Base-by-base conservation (phyloP, 2,888 invertebrate genomes). In the Tineola bisselliella region DNA sequence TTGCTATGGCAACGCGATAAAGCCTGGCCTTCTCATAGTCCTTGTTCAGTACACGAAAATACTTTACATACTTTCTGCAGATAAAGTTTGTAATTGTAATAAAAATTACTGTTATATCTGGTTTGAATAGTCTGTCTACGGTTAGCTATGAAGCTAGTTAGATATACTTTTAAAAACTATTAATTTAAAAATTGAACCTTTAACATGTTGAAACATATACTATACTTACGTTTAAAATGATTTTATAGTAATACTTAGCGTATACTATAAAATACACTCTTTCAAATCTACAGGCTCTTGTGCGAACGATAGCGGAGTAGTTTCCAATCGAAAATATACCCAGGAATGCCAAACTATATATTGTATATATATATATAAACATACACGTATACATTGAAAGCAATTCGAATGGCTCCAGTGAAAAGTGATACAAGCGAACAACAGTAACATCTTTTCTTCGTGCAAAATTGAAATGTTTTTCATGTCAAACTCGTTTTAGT, bases 11-110 rank as follows among this genome's bases (percentile, higher is more conserved):
- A 80, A 87, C 87, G 81, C 82, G 87, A 88, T 87, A 87, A 87
- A 87, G 81, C 86, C 84, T 84, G 81, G 77, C 81, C 84, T 84
- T 84, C 82, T 84, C 84, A 84, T 79, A 82, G 83, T 81, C 81
- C 76, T 76, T 64, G 68, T 66, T 69, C 67, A 80, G 81, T 80
- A 77, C 71, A 80, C 69, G 74, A 66, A 67, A 65, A 64, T 69
- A 66, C 69, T 13, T 15, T 38, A 57, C 18, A 62, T 43, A 13
- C 44, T 48, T 48, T 10, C 6, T 25, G 6, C 25, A 25, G 6
- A 25, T 25, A 25, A 25, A 25, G 4, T 25, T 25, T 17, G 19
- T 8, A 18, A 18, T 57, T 31, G 52, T 5, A 19, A 44, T 56
- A 48, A 44, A 17, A 61, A n/a, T 61, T 44, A 44, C 25, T 25